These are phyloP conservation scores for Channa maculata DNA, from an alignment of 2,113 vertebrate genomes.

Conservation along the genomic window DNA sequence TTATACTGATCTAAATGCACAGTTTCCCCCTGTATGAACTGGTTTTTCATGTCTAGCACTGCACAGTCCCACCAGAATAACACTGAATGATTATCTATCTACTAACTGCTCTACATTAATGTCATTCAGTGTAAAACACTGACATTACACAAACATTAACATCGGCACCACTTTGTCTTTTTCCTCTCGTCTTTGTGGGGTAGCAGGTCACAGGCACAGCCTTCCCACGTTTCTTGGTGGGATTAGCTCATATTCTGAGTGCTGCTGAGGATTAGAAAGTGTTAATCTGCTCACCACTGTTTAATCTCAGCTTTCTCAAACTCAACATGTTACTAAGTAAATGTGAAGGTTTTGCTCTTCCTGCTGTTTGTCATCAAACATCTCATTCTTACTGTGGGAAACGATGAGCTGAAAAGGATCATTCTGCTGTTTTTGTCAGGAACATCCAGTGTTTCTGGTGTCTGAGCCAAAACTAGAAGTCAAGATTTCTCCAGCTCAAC, in stretches of 20 bases:
- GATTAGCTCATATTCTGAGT: constrained; percentile 68
- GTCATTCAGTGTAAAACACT: too few relatives aligned
- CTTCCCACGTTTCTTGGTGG: constrained; percentile 23
- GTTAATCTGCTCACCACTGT: constrained; percentile 60
- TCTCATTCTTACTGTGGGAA: neutral
- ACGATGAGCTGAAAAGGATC: neutral
- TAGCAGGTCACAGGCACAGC: neutral
- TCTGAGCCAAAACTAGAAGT: neutral
- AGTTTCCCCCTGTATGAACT: too few relatives aligned
- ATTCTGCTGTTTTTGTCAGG: neutral
- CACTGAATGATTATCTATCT: too few relatives aligned
- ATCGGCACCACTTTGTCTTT: too few relatives aligned
- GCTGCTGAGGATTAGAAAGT: constrained; percentile 65
- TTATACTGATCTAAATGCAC: too few relatives aligned
- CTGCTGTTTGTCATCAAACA: neutral
- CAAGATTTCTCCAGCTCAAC: neutral
- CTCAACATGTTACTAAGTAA: constrained; percentile 1
- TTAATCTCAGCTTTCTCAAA: constrained; percentile 23
- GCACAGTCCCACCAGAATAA: too few relatives aligned
- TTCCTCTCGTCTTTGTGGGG: neutral
- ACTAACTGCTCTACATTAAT: too few relatives aligned
- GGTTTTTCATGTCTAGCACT: too few relatives aligned
- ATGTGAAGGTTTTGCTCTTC: constrained; percentile 13
- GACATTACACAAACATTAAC: too few relatives aligned
- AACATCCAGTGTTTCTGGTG: neutral